Evolutionary conservation across 2,797 vertebrate genomes (phyloP).

Genomic region (Oophaga sylvatica): DNA sequence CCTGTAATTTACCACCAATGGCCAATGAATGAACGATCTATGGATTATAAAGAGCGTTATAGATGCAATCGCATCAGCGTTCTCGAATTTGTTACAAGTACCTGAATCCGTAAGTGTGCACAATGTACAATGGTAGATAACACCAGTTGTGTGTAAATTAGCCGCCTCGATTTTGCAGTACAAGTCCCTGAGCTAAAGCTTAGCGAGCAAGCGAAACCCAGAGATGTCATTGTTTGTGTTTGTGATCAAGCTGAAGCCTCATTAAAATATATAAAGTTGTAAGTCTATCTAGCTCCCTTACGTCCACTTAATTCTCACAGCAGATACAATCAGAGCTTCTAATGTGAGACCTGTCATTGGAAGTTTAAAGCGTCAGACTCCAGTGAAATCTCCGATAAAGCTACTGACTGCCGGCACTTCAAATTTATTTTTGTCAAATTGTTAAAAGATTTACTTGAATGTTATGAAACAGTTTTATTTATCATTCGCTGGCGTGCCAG

Average conservation of each 20-base stretch:
- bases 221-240: conserved; percentile 23
- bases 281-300: conserved; percentile 1
- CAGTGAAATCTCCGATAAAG: conserved; percentile 6
- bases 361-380: conserved; percentile 29
- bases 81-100: not conserved
- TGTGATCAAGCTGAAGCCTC: conserved; percentile 3
- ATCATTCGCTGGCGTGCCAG: conserved; percentile 6
- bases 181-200: not conserved
- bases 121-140: not conserved
- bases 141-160: conserved; percentile 21
- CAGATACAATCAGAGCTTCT: conserved; percentile 33
- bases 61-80: not conserved
- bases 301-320: conserved; percentile 33
- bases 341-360: conserved; percentile 28
- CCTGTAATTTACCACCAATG: no score
- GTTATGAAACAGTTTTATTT: not conserved
- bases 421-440: conserved; percentile 17
- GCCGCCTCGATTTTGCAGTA: not conserved
- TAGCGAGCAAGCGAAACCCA: not conserved
- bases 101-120: not conserved
- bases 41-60: no score
- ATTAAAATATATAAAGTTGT: conserved; percentile 32
- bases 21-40: no score
- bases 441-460: conserved; percentile 29
- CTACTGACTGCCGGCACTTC: not conserved